Evolutionary conservation across 2,888 invertebrate genomes (phyloP).

Genomic region (Cephus sareptanus): DNA sequence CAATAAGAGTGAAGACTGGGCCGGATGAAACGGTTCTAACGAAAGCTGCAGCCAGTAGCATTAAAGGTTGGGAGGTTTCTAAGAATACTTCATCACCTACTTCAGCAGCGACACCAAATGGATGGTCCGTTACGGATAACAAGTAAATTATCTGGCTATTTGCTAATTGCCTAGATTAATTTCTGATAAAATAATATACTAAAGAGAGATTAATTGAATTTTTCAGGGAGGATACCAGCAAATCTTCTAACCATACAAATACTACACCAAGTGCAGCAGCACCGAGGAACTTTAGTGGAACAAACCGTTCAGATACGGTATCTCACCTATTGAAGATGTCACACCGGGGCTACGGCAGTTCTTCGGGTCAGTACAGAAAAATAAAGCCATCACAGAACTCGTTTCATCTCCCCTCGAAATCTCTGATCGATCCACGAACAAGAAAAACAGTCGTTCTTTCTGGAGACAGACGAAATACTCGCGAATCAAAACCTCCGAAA

Average conservation of each 20-base stretch:
- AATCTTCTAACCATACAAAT: conserved; percentile 35
- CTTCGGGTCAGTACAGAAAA: conserved; percentile 51
- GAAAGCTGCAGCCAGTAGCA: conserved; percentile 51
- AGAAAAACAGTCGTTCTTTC: conserved; percentile 12
- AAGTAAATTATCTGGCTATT: conserved; percentile 40
- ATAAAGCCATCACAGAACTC: background rate
- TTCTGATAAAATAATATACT: background rate
- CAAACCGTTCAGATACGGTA: conserved; percentile 66
- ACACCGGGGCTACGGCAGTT: conserved; percentile 79
- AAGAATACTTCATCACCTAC: conserved; percentile 52
- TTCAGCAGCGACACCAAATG: conserved; percentile 52
- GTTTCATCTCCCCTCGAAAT: conserved; percentile 4
- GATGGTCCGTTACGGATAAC: conserved; percentile 61
- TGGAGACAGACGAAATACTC: background rate
- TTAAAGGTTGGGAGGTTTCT: conserved; percentile 58
- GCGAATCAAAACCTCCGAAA: background rate
- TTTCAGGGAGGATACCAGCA: conserved; percentile 47
- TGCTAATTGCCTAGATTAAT: background rate
- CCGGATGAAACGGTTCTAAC: conserved; percentile 53
- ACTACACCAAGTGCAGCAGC: conserved; percentile 58
- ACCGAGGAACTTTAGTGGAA: conserved; percentile 59
- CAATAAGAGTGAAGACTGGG: conserved; percentile 42
- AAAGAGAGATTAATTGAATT: background rate
- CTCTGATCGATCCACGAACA: conserved; percentile 11
- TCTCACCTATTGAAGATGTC: conserved; percentile 77